phyloP scores from a whole-genome alignment of 2,113 vertebrate genomes.

The Rhea pennata region DNA sequence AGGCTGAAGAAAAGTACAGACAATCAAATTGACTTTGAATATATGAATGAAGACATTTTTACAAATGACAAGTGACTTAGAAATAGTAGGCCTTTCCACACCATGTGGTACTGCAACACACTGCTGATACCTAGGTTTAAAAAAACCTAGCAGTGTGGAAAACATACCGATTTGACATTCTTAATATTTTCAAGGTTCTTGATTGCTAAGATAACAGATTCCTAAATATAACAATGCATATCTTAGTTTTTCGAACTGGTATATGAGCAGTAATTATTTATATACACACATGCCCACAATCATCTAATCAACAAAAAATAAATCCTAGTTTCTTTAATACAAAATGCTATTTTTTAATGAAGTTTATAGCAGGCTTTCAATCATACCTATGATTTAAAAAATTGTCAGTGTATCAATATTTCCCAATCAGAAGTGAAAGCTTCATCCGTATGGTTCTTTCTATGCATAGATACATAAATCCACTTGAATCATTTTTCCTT shows the following conservation, averaged over 20 bases:
- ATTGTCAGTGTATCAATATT: not conserved
- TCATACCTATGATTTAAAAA: not conserved
- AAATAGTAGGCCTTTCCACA: not conserved
- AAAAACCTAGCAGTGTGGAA: not conserved
- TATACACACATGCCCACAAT: fast-evolving
- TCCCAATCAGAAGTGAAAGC: not conserved
- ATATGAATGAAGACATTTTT: not conserved
- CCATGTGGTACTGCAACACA: not conserved
- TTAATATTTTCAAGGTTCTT: not conserved
- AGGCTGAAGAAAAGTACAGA: not conserved
- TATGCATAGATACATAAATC: not conserved
- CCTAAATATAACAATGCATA: not conserved
- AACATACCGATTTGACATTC: not conserved
- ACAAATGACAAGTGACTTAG: not conserved
- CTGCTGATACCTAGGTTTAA: not conserved
- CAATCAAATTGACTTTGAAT: not conserved
- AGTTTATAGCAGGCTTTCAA: not conserved
- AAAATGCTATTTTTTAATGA: not conserved
- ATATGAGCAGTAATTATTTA: not conserved
- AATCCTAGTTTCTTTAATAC: not conserved
- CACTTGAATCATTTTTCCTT: not conserved
- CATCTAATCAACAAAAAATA: not conserved
- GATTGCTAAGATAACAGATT: not conserved
- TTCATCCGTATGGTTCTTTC: not conserved
- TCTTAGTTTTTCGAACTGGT: not conserved